Evolutionary conservation across 2,797 vertebrate genomes (phyloP).

Genomic region (Helarctos malayanus): DNA sequence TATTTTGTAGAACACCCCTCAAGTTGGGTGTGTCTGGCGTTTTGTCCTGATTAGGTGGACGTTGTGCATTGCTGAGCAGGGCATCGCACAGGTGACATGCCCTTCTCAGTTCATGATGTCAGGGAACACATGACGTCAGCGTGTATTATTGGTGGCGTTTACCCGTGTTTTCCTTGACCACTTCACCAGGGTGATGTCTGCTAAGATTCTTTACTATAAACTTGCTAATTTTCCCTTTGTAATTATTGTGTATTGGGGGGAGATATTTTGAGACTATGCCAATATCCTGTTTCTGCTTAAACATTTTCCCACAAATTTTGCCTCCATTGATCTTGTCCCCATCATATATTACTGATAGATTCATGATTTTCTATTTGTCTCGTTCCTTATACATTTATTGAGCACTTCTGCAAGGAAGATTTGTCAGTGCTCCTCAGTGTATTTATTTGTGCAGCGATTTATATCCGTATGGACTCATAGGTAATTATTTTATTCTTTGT

Average conservation of each 20-base stretch:
- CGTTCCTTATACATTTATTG: neutral
- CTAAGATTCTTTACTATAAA: neutral
- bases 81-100: neutral
- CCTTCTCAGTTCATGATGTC: neutral
- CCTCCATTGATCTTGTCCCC: neutral
- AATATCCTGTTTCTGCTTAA: conserved; percentile 21
- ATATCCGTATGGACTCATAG: neutral
- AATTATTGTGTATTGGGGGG: neutral
- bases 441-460: neutral
- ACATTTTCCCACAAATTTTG: conserved; percentile 26
- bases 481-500: neutral
- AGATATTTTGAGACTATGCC: neutral
- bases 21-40: neutral
- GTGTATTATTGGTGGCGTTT: neutral
- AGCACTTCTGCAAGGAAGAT: neutral
- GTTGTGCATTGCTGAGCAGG: neutral
- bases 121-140: neutral
- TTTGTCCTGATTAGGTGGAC: neutral
- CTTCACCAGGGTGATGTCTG: neutral
- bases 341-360: neutral
- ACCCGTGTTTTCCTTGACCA: neutral
- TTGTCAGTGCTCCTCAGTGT: neutral
- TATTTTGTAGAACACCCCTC: neutral
- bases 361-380: conserved; percentile 48
- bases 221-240: conserved; percentile 18